A percentile compares a stretch with the other conserved stretches of the same genome.
Conservation (phyloP, 1,140 invertebrate species). For the Pectinophora gossypiella region DNA sequence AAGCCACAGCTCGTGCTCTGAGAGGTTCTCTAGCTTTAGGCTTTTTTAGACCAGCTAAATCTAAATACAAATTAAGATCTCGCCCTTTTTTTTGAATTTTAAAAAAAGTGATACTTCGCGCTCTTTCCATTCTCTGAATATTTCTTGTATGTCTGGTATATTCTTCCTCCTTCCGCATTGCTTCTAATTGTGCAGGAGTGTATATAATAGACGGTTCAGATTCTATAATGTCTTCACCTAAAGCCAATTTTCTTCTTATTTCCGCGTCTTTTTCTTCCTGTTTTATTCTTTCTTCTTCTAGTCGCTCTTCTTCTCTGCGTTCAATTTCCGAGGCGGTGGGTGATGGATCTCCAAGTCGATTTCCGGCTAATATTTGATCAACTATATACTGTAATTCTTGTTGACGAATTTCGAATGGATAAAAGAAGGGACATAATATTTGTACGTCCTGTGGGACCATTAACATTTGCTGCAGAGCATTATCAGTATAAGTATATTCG, state of each 20-base stretch:
- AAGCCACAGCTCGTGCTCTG: constrained; percentile 33
- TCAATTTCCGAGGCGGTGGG: constrained; percentile 53
- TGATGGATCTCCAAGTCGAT: constrained; percentile 53
- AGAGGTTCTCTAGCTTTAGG: constrained; percentile 36
- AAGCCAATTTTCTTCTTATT: constrained; percentile 42
- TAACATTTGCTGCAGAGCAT: constrained; percentile 56
- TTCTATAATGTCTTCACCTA: constrained; percentile 41
- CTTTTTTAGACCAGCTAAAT: constrained; percentile 54
- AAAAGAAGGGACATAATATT: constrained; percentile 60
- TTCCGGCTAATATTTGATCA: constrained; percentile 60
- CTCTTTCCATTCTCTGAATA: constrained; percentile 63
- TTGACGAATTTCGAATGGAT: constrained; percentile 56
- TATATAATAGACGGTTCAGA: constrained; percentile 26
- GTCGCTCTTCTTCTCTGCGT: constrained; percentile 33
- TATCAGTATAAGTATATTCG: constrained; percentile 60
- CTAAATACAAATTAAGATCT: constrained; percentile 55
- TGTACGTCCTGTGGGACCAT: constrained; percentile 53
- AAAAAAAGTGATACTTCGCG: constrained; percentile 30
- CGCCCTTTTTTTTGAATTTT: constrained; percentile 42
- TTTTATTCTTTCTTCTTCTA: constrained; percentile 40
- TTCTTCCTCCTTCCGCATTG: constrained; percentile 34
- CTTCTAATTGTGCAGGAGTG: constrained; percentile 39
- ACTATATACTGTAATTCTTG: constrained; percentile 61
- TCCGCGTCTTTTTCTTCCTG: constrained; percentile 42
- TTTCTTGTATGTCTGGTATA: constrained; percentile 46